Evolutionary conservation across 2,797 vertebrate species (phyloP).

Genomic region (Enteromius afrohamiltoni): DNA sequence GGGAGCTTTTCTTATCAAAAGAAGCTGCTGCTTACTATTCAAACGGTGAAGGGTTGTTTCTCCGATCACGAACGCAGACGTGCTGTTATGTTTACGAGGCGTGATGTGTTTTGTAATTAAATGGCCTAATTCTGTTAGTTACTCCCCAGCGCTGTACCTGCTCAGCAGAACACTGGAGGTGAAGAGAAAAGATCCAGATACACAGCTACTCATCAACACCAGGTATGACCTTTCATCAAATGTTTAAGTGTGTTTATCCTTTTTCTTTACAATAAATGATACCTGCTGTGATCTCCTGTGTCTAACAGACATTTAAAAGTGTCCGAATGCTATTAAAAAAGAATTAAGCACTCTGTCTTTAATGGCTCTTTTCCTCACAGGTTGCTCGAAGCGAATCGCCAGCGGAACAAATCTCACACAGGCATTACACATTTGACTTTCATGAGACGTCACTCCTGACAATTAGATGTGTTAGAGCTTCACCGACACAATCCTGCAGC

Average conservation of each 20-base stretch:
- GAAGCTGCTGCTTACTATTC: too few species aligned
- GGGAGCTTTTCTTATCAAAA: too few species aligned
- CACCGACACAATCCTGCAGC: conserved; percentile 54
- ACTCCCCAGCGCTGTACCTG: not conserved
- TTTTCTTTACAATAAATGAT: not conserved
- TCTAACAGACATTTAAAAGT: not conserved
- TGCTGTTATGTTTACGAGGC: too few species aligned
- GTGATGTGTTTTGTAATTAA: not conserved
- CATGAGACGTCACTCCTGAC: conserved; percentile 67
- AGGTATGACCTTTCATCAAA: not conserved
- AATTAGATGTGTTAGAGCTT: conserved; percentile 69
- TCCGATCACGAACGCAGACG: too few species aligned
- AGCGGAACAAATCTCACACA: conserved; percentile 61
- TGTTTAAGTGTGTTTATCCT: not conserved
- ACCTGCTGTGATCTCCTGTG: not conserved
- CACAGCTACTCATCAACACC: not conserved
- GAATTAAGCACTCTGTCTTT: not conserved
- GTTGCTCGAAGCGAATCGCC: conserved; percentile 45
- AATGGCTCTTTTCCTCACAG: conserved; percentile 19
- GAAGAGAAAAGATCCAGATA: not conserved
- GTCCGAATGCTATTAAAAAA: not conserved
- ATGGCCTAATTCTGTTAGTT: not conserved
- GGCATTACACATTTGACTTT: conserved; percentile 70
- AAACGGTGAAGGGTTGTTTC: too few species aligned
- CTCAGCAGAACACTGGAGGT: not conserved